phyloP scores from a whole-genome alignment of 2,888 invertebrate species.

The Meiosimyza decipiens region DNA sequence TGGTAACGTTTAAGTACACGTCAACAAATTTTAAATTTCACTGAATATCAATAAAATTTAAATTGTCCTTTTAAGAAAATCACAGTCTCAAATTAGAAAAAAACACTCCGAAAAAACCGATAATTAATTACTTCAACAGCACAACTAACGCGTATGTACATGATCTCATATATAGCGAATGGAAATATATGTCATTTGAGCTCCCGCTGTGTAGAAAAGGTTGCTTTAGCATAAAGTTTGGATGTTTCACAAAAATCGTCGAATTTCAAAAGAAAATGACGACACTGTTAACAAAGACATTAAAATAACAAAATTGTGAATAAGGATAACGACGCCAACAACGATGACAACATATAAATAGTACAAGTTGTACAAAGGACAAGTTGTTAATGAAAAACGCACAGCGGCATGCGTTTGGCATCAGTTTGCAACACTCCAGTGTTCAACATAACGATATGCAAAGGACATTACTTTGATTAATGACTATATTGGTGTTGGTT shows the following conservation, averaged over 20 bases:
- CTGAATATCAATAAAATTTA: too few relatives aligned
- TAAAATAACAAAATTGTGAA: constrained; percentile 43
- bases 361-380: background rate
- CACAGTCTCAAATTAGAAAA: too few relatives aligned
- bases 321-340: constrained; percentile 14
- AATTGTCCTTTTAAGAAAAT: too few relatives aligned
- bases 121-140: too few relatives aligned
- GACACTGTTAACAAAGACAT: constrained; percentile 51
- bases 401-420: constrained; percentile 52
- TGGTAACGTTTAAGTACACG: too few relatives aligned
- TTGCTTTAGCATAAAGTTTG: constrained; percentile 22
- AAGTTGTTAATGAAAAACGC: constrained; percentile 30
- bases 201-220: constrained; percentile 28
- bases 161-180: constrained; percentile 42
- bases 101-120: too few relatives aligned
- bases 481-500: constrained; percentile 43
- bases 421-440: constrained; percentile 43
- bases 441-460: constrained; percentile 22
- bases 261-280: constrained; percentile 48
- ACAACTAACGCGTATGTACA: constrained; percentile 7
- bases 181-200: constrained; percentile 2
- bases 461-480: constrained; percentile 51
- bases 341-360: too few relatives aligned
- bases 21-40: too few relatives aligned
- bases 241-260: constrained; percentile 42